Percentiles rank a stretch among this genome's conserved stretches.
These are phyloP conservation scores for Rhineura floridana DNA, from an alignment of 2,113 vertebrate species.

Conservation along the genomic window DNA sequence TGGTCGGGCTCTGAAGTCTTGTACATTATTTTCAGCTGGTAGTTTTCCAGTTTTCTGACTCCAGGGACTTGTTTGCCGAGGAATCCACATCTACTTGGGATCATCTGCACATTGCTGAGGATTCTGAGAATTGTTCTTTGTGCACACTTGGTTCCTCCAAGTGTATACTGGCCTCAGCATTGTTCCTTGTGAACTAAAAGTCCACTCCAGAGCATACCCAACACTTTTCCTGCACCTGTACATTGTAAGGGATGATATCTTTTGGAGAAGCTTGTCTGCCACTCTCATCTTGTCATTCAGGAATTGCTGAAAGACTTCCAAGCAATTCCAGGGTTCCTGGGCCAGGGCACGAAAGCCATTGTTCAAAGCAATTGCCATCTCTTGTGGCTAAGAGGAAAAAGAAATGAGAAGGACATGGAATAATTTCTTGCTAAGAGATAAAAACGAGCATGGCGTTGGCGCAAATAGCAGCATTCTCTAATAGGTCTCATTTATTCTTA, in stretches of 20 bases:
- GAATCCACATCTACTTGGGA: background rate
- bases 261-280: background rate
- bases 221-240: background rate
- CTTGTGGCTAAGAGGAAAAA: background rate
- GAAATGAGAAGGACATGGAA: slow-evolving; percentile 16
- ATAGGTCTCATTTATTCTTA: slow-evolving; percentile 58
- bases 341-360: background rate
- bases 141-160: background rate
- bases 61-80: no score
- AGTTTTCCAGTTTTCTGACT: background rate
- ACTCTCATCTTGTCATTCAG: background rate
- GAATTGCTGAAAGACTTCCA: background rate
- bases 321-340: background rate
- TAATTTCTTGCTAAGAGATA: slow-evolving; percentile 43
- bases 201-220: no score
- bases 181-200: background rate
- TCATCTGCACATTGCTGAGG: background rate
- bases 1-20: no score
- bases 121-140: background rate
- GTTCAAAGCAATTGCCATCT: background rate
- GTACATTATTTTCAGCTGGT: background rate
- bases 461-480: slow-evolving; percentile 60
- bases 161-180: background rate
- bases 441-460: slow-evolving; percentile 50
- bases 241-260: background rate